A percentile compares a stretch with the other conserved stretches of the same genome.
Conservation (phyloP, 2,113 vertebrate species). For the Cottus gobio region DNA sequence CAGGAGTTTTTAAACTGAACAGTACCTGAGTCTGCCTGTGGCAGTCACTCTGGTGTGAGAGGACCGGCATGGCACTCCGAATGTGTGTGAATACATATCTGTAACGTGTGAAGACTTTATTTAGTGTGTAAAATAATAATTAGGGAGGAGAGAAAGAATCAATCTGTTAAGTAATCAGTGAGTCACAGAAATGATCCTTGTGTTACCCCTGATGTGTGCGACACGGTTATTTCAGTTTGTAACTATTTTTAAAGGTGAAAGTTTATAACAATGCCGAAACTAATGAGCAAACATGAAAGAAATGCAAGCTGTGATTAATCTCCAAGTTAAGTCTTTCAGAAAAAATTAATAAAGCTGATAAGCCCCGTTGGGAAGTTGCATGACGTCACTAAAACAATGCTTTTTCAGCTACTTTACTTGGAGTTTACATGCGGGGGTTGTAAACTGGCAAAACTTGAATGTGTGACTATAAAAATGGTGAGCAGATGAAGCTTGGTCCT, state of each 20-base stretch:
- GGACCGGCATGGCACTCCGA: neutral
- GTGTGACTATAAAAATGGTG: neutral
- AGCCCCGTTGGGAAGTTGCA: neutral
- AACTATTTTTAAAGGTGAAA: neutral
- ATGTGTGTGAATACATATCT: constrained; percentile 24
- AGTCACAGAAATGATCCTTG: constrained; percentile 21
- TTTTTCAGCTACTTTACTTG: neutral
- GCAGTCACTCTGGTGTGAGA: neutral
- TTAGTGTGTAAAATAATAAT: neutral
- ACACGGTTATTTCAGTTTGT: constrained; percentile 10
- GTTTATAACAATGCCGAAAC: neutral
- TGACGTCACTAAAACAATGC: neutral
- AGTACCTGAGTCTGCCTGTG: constrained; percentile 7
- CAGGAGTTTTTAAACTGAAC: constrained; percentile 10
- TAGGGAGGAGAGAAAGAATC: neutral
- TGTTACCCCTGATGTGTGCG: neutral
- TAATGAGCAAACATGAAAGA: neutral
- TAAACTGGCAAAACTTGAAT: neutral
- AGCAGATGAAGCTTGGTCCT: neutral
- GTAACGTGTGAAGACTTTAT: constrained; percentile 16
- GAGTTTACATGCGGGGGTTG: neutral
- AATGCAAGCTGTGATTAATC: constrained; percentile 2
- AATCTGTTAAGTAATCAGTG: neutral
- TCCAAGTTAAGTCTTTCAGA: neutral
- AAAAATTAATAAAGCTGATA: neutral